Conservation (phyloP, 2,113 vertebrate species). For the Menura novaehollandiae region DNA sequence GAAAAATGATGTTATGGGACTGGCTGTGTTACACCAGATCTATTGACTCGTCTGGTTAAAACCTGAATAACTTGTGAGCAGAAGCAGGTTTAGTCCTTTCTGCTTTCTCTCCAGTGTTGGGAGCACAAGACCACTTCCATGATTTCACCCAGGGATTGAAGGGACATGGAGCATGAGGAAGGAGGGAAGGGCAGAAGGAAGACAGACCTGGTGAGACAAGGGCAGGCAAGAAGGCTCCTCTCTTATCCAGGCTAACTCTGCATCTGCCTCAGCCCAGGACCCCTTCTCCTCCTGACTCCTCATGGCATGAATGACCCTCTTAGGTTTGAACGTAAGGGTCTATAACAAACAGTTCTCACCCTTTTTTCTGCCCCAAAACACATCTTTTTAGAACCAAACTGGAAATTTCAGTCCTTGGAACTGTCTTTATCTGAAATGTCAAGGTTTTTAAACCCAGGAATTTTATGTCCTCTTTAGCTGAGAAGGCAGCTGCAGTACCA, state of each 20-base stretch:
- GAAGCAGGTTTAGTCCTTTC: background rate
- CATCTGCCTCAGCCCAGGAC: background rate
- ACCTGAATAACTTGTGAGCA: background rate
- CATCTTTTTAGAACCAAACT: background rate
- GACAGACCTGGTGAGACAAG: background rate
- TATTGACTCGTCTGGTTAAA: background rate
- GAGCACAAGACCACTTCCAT: background rate
- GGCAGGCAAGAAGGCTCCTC: background rate
- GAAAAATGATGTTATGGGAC: background rate
- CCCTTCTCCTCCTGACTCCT: background rate
- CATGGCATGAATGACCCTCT: background rate
- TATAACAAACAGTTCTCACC: background rate
- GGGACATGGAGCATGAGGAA: rapidly evolving
- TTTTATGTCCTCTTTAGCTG: background rate
- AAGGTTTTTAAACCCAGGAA: constrained; percentile 1
- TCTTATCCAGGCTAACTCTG: background rate
- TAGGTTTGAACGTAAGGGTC: background rate
- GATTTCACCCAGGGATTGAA: rapidly evolving
- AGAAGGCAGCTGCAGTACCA: background rate
- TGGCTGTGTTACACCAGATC: background rate
- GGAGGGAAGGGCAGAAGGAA: background rate
- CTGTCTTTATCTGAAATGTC: constrained; percentile 22
- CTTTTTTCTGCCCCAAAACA: background rate
- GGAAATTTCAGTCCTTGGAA: constrained; percentile 3
- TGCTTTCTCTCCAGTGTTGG: rapidly evolving